These are phyloP conservation scores for Idaea straminata DNA, from an alignment of 2,888 invertebrate genomes.

Conservation along the genomic window DNA sequence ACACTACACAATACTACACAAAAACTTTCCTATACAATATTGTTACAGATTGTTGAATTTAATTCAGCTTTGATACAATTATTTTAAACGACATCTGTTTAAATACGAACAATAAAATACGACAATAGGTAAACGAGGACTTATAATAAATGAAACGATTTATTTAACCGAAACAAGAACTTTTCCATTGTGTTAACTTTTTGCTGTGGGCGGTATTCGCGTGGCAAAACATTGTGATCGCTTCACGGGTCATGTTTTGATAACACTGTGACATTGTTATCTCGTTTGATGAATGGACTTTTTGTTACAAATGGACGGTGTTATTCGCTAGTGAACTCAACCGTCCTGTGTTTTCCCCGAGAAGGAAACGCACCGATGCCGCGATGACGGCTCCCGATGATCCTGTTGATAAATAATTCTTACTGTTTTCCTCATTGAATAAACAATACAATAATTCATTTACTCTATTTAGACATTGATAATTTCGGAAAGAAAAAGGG, in stretches of 20 bases:
- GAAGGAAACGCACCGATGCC: slow-evolving; percentile 36
- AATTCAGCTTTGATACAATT: slow-evolving; percentile 22
- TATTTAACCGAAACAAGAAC: slow-evolving; percentile 53
- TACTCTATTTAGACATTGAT: slow-evolving; percentile 10
- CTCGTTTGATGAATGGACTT: slow-evolving; percentile 76
- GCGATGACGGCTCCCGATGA: slow-evolving; percentile 30
- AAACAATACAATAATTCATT: slow-evolving; percentile 20
- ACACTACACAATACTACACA: too few species aligned
- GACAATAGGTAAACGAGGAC: slow-evolving; percentile 33
- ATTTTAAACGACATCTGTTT: slow-evolving; percentile 35
- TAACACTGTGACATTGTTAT: slow-evolving; percentile 75
- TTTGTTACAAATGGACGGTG: slow-evolving; percentile 74
- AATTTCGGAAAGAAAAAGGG: slow-evolving; percentile 12
- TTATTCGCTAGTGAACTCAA: slow-evolving; percentile 66
- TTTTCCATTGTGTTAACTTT: slow-evolving; percentile 69
- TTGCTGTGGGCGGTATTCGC: slow-evolving; percentile 54
- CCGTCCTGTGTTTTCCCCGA: slow-evolving; percentile 48
- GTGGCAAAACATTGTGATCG: slow-evolving; percentile 71
- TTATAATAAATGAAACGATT: slow-evolving; percentile 61
- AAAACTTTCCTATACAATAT: neutral
- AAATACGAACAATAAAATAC: slow-evolving; percentile 34
- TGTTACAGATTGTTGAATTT: neutral
- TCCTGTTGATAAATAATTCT: slow-evolving; percentile 28
- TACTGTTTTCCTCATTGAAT: slow-evolving; percentile 19
- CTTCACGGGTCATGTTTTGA: slow-evolving; percentile 74